Conservation (phyloP, 2,888 invertebrate genomes). For the Dascillus cervinus region DNA sequence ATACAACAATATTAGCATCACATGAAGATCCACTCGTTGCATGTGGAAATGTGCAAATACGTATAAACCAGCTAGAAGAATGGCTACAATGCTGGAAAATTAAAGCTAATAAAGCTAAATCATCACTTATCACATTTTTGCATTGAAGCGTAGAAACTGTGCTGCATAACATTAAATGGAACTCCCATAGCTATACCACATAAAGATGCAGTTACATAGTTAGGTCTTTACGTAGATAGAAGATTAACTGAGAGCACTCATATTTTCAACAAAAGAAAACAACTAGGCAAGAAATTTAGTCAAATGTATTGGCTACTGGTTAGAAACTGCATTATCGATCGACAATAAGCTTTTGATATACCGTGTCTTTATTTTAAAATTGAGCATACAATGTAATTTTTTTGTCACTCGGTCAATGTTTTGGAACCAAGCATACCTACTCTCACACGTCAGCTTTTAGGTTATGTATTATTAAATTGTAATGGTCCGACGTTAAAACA, state of each 20-base stretch:
- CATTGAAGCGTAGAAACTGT: constrained; percentile 3
- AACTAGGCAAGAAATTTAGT: constrained; percentile 4
- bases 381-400: too few species aligned
- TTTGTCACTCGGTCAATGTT: too few species aligned
- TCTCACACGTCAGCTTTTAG: too few species aligned
- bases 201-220: background rate
- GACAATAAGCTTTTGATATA: too few species aligned
- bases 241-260: constrained; percentile 2
- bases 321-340: too few species aligned
- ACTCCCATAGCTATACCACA: background rate
- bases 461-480: too few species aligned
- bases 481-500: too few species aligned
- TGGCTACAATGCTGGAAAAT: constrained; percentile 2
- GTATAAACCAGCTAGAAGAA: constrained; percentile 1
- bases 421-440: too few species aligned
- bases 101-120: constrained; percentile 1
- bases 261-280: constrained; percentile 2
- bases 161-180: constrained; percentile 1
- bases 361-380: too few species aligned
- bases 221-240: constrained; percentile 1
- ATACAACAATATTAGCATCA: constrained; percentile 2
- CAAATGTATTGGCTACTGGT: constrained; percentile 1
- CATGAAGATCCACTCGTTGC: constrained; percentile 2
- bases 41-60: constrained; percentile 1
- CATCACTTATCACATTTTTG: constrained; percentile 2